These are phyloP conservation scores for Allophyes oxyacanthae DNA, from an alignment of 2,888 invertebrate species.

Conservation along the genomic window DNA sequence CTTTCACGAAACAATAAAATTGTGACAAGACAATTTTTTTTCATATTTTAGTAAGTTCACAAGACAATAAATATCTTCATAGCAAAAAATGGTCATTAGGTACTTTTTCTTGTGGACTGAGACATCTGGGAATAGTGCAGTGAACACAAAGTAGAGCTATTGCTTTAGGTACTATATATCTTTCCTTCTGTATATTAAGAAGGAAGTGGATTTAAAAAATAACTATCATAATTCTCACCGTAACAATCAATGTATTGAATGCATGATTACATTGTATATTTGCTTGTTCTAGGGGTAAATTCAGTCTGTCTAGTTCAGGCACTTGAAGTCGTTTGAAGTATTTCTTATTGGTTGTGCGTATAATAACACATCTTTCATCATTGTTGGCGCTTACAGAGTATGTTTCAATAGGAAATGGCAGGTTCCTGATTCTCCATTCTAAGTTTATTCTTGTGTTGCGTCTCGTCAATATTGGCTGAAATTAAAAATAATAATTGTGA, in stretches of 20 bases:
- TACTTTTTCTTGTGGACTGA: too few relatives aligned
- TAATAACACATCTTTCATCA: slow-evolving; percentile 90
- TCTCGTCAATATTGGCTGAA: slow-evolving; percentile 91
- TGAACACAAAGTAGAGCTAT: too few relatives aligned
- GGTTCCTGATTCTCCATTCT: slow-evolving; percentile 95
- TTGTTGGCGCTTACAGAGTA: slow-evolving; percentile 92
- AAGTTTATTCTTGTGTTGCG: slow-evolving; percentile 93
- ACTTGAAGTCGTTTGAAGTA: slow-evolving; percentile 93
- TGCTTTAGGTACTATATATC: too few relatives aligned
- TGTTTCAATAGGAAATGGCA: slow-evolving; percentile 92
- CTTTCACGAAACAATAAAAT: too few relatives aligned
- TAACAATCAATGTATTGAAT: slow-evolving; percentile 93
- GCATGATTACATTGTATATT: slow-evolving; percentile 92
- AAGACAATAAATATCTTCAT: too few relatives aligned
- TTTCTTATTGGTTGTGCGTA: slow-evolving; percentile 94
- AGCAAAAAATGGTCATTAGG: too few relatives aligned
- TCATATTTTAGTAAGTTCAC: too few relatives aligned
- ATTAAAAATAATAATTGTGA: slow-evolving; percentile 47
- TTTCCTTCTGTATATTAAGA: too few relatives aligned
- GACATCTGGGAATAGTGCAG: too few relatives aligned
- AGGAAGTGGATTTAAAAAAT: neutral
- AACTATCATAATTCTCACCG: slow-evolving; percentile 80
- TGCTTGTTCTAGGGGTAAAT: slow-evolving; percentile 90
- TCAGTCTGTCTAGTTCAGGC: slow-evolving; percentile 92
- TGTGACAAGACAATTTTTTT: too few relatives aligned